Base-by-base conservation (phyloP, 1,140 invertebrate species). In the Nomia melanderi region DNA sequence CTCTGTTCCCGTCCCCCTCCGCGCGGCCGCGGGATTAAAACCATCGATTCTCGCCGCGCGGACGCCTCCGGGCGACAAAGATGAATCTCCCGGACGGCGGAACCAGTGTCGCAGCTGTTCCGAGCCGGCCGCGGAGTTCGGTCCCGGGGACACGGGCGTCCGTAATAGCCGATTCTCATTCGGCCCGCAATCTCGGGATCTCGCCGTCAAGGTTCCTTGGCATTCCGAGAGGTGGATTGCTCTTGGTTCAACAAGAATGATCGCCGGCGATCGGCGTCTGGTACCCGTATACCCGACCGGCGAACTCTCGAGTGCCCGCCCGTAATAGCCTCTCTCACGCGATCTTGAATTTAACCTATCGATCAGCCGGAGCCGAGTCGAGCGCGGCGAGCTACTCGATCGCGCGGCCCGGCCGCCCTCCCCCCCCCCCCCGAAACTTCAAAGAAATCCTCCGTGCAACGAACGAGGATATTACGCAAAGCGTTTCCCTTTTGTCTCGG, bases 281-380 rank as follows among this genome's bases (percentile, higher is more conserved):
- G 76, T 83, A 67, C 63, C 81, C 62, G 72, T 82, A 66, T 81
- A 77, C 17, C 47, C 78, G 56, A 81, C 67, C 44, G 81, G 53
- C 57, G 47, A 70, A 73, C n/a, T 63, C 27, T 63, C 27, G 65
- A 80, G 73, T 56, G 70, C 70, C 79, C 50, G 41, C 53, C 66
- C 54, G 69, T 83, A 83, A 83, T 79, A 75, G 81, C 71, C 81
- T 64, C 81, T 79, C 81, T 83, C 81, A 83, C 81, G 81, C 81
- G 81, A 83, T 83, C 80, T 83, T 69, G 66, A 83, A 83, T 83
- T 79, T 76, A 82, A 79, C 60, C 81, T 83, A 82, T 82, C 80
- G 80, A 83, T 83, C 81, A 78, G 76, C 25, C 23, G 44, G 29
- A 31, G 64, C 29, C 41, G 62, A 59, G 60, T n/a, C n/a, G n/a